A percentile compares a stretch with the other conserved stretches of the same genome.
These are phyloP conservation scores for Intellagama lesueurii DNA, from an alignment of 2,797 vertebrate species.

Conservation along the genomic window DNA sequence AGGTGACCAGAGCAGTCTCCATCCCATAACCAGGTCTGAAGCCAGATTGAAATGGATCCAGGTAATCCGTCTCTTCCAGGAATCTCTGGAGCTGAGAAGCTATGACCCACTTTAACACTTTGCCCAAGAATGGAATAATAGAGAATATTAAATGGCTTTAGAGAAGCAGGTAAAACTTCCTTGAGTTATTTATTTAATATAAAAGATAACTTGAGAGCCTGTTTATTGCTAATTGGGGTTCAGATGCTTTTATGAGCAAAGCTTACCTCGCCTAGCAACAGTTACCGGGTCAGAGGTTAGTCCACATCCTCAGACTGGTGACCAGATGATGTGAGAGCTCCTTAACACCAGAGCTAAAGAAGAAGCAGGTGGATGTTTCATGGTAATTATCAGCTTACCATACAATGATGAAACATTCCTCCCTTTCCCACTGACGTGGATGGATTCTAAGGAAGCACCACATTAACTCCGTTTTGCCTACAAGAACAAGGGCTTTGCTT, in stretches of 20 bases:
- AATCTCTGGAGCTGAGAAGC: no score
- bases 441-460: constrained; percentile 36
- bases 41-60: no score
- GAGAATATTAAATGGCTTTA: not conserved
- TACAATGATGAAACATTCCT: constrained; percentile 29
- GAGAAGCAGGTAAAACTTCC: constrained; percentile 22
- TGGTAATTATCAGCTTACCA: constrained; percentile 6
- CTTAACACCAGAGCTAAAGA: constrained; percentile 24
- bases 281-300: constrained; percentile 57
- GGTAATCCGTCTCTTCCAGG: no score
- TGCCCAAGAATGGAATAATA: no score
- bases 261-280: constrained; percentile 64
- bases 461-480: constrained; percentile 25
- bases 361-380: not conserved
- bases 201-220: constrained; percentile 22
- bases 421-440: constrained; percentile 26
- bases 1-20: no score
- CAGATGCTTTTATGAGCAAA: constrained; percentile 73
- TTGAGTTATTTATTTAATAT: constrained; percentile 11
- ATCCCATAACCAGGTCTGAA: no score
- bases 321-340: constrained; percentile 28
- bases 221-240: constrained; percentile 8
- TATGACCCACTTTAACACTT: no score
- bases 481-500: constrained; percentile 19
- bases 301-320: constrained; percentile 17